Evolutionary conservation across 2,797 vertebrate genomes (phyloP), one percentile per base, ranked within the genome.

Genomic region (Periparus ater): DNA sequence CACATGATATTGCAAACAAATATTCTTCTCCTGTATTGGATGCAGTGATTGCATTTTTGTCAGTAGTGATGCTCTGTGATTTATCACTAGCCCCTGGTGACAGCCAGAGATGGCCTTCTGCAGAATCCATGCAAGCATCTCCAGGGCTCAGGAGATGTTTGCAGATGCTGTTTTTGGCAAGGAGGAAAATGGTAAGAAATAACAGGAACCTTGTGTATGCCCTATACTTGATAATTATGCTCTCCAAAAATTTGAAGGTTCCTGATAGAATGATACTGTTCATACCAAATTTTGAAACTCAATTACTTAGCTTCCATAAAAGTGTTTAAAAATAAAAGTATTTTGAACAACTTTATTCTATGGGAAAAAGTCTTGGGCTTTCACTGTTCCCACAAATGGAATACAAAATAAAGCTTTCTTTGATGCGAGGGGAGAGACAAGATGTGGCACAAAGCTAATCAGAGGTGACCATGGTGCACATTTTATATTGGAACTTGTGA

Each of bases 391-490:
- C 20, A 32, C 14, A 81, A 58, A 63, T 6, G 14, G 9, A 57
- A 12, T 44, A 42, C 27, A 61, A 81, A 81, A 19, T 23, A 12
- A 74, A 10, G 3, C 5, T 70, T 77, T 67, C 13, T 80, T 73
- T 47, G 45, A 9, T 32, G 26, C 7, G 9, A 72, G 7, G 4
- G 21, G 20, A 51, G 14, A 66, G n/a, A n/a, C 1, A 36, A 67
- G 16, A 22, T 53, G 20, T 55, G 66, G 11, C 3, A 18, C 54
- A 36, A 73, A 85, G 44, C 40, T 68, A 36, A 48, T 20, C 6
- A 42, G 8, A 3, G 1, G 8, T 26, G 40, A 74, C 5, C 4
- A 3, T 7, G 17, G 11, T 42, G 11, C 13, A 36, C 1, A 17
- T 40, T 66, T 89, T 89, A 71, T 34, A 45, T 17, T 40, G 62